Conservation (phyloP, 2,888 invertebrate genomes). For the Pollenia griseotomentosa region DNA sequence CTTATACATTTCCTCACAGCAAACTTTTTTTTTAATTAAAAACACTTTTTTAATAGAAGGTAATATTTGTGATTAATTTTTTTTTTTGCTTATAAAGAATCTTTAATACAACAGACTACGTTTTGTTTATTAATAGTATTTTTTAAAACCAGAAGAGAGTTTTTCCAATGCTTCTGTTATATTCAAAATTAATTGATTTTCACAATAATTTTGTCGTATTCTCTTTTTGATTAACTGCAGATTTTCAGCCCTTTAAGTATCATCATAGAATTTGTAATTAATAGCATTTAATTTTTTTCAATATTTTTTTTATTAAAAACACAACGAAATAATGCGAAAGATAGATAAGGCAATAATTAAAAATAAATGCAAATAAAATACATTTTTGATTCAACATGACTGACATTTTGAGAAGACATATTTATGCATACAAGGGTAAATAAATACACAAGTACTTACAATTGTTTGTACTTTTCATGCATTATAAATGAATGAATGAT, state of each 20-base stretch:
- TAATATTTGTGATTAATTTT: no score
- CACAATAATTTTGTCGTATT: not conserved
- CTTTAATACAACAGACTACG: no score
- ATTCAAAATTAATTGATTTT: not conserved
- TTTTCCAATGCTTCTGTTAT: no score
- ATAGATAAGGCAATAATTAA: constrained; percentile 35
- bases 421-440: not conserved
- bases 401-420: constrained; percentile 12
- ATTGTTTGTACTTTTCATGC: not conserved
- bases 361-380: constrained; percentile 34
- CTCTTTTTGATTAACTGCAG: not conserved
- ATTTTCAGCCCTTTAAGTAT: not conserved
- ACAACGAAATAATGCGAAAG: not conserved
- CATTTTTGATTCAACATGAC: constrained; percentile 31
- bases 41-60: no score
- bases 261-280: constrained; percentile 3
- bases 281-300: constrained; percentile 15
- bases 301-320: not conserved
- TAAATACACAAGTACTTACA: not conserved
- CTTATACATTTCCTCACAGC: no score
- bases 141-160: no score
- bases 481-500: constrained; percentile 12
- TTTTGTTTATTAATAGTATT: no score
- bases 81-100: no score
- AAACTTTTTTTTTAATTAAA: no score